Evolutionary conservation across 2,113 vertebrate genomes (phyloP).

Genomic region (Rhineura floridana): DNA sequence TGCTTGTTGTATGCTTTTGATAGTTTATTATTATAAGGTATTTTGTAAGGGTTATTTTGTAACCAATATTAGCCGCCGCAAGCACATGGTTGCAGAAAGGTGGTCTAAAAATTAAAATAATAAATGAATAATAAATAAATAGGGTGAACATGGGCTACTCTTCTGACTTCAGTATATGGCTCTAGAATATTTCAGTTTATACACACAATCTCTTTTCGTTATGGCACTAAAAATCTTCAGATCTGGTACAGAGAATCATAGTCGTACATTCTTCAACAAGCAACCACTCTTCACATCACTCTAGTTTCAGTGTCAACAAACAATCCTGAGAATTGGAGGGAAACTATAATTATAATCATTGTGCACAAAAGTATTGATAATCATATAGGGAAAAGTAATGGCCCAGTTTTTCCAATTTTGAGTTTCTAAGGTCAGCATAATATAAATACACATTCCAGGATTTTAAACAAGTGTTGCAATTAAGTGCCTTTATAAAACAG

Average conservation of each 20-base stretch:
- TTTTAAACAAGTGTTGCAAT: constrained; percentile 60
- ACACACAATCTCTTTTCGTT: neutral
- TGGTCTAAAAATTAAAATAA: neutral
- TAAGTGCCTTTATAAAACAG: constrained; percentile 23
- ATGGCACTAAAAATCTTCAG: neutral
- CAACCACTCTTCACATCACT: neutral
- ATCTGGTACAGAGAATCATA: neutral
- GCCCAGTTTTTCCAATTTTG: constrained; percentile 47
- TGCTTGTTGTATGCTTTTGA: neutral
- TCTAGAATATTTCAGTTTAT: neutral
- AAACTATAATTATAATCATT: constrained; percentile 66
- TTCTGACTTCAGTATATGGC: neutral
- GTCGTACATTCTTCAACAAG: neutral
- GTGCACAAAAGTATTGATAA: constrained; percentile 58
- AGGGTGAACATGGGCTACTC: neutral
- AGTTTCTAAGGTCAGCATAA: constrained; percentile 56
- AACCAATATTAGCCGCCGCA: no score
- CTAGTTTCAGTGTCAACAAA: constrained; percentile 67
- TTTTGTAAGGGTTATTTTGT: neutral
- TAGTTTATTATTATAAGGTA: neutral
- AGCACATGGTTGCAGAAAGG: neutral
- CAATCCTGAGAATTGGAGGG: constrained; percentile 47
- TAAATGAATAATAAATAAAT: neutral
- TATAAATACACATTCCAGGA: constrained; percentile 52
- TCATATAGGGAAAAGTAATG: constrained; percentile 16